Percentiles rank a stretch among this genome's conserved stretches.
These are phyloP conservation scores for Aphelinus certus DNA, from an alignment of 1,140 invertebrate species.

Conservation along the genomic window DNA sequence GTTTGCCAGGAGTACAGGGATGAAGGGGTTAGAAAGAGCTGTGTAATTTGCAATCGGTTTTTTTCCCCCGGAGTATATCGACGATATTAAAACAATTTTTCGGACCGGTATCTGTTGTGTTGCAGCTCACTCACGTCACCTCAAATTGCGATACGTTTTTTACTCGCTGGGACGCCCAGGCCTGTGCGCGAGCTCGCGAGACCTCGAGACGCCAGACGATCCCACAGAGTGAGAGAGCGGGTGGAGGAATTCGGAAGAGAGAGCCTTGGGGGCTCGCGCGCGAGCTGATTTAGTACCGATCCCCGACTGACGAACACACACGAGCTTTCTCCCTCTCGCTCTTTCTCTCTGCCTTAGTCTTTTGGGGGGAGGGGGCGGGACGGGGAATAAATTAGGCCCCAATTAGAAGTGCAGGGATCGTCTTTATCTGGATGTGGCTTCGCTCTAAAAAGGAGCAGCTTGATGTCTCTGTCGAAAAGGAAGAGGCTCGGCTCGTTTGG, in stretches of 20 bases:
- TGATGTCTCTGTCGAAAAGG: slow-evolving; percentile 41
- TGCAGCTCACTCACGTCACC: no score
- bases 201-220: slow-evolving; percentile 36
- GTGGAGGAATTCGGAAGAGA: slow-evolving; percentile 33
- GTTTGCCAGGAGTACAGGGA: no score
- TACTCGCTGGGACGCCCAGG: not conserved
- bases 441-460: slow-evolving; percentile 6
- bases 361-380: not conserved
- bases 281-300: not conserved
- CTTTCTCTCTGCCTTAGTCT: no score
- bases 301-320: not conserved
- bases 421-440: slow-evolving; percentile 29
- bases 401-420: slow-evolving; percentile 34
- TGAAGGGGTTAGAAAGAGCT: no score
- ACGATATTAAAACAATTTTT: no score
- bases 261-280: not conserved
- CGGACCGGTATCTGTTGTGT: no score
- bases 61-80: no score
- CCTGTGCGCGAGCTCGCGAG: slow-evolving; percentile 11
- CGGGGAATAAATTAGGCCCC: slow-evolving; percentile 42
- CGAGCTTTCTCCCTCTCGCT: no score
- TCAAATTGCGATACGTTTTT: no score
- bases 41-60: no score
- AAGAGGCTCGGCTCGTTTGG: slow-evolving; percentile 26
- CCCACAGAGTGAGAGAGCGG: slow-evolving; percentile 1